A percentile compares a stretch with the other conserved stretches of the same genome.
Evolutionary conservation across 2,113 vertebrate genomes (phyloP).

Genomic region (Numenius arquata): DNA sequence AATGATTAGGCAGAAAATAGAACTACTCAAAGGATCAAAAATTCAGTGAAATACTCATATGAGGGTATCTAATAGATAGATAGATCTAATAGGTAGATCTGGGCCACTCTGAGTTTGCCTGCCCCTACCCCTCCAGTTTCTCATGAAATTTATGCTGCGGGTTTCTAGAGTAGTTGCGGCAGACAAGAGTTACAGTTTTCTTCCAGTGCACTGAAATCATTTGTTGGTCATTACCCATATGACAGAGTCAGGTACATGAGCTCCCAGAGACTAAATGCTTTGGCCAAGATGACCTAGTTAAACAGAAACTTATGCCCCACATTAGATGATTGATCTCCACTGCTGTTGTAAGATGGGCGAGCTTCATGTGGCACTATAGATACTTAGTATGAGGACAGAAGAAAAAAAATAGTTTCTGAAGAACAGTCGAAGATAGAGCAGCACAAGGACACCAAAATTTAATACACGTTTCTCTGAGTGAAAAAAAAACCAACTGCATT

Average conservation of each 20-base stretch:
- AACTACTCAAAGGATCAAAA: neutral
- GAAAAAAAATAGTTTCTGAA: neutral
- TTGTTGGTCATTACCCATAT: neutral
- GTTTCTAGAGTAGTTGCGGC: neutral
- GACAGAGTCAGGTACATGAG: neutral
- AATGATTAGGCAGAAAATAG: neutral
- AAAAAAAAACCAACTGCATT: neutral
- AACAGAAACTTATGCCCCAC: neutral
- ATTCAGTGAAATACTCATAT: neutral
- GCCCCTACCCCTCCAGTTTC: neutral
- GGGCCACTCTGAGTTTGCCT: neutral
- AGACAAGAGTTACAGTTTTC: neutral
- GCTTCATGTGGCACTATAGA: neutral
- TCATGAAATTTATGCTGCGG: neutral
- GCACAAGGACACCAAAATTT: constrained; percentile 1
- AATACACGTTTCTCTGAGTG: neutral
- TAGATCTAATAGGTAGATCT: neutral
- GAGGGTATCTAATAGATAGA: neutral
- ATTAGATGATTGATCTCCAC: neutral
- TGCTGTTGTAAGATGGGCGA: neutral
- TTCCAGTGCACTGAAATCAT: neutral
- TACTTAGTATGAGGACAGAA: neutral
- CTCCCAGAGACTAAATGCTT: neutral
- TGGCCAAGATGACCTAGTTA: neutral
- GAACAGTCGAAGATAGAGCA: neutral